Evolutionary conservation across 2,888 invertebrate genomes (phyloP), one percentile per base, ranked within the genome.

Genomic region (Acheta domesticus): DNA sequence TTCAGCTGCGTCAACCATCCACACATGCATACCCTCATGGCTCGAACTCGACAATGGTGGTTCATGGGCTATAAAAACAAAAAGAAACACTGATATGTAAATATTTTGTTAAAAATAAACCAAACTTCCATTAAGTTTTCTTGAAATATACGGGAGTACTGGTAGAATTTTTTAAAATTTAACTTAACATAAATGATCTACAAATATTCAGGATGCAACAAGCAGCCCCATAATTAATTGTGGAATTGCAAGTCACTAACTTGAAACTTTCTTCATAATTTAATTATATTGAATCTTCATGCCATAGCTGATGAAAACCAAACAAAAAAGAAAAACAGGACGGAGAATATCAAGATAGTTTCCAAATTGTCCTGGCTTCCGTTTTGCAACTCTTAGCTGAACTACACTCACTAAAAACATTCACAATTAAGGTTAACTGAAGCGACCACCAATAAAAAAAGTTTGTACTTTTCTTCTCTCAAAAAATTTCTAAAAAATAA

Each of bases 381-480:
- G 19, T 62, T 62, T 62, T 19, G 19, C 62, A 62, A 62, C 62
- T 62, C 62, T 62, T n/a, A 62, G 62, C 62, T n/a, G n/a, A 62
- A n/a, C 62, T 62, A 62, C n/a, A n/a, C 62, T 62, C n/a, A 19
- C 62, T 62, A 62, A 62, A 62, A 62, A 62, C n/a, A 62, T 62
- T 62, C 62, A 19, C n/a, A 14, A 62, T 19, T 19, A 62, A n/a
- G n/a, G 62, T n/a, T 62, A 62, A 62, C 62, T 62, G 62, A 62
- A 62, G n/a, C n/a, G 62, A 62, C 62, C 62, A 62, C 62, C 62
- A 62, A 19, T 62, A n/a, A 62, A n/a, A n/a, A 62, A 62, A 62
- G 62, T 62, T 62, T 62, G 62, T 62, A 62, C 62, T 19, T n/a
- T 62, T n/a, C 62, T 62, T n/a, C 62, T 62, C 62, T 62, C 62